phyloP scores from a whole-genome alignment of 92 coral and sea anemone genomes.

The Parazoanthus atlanticus region DNA sequence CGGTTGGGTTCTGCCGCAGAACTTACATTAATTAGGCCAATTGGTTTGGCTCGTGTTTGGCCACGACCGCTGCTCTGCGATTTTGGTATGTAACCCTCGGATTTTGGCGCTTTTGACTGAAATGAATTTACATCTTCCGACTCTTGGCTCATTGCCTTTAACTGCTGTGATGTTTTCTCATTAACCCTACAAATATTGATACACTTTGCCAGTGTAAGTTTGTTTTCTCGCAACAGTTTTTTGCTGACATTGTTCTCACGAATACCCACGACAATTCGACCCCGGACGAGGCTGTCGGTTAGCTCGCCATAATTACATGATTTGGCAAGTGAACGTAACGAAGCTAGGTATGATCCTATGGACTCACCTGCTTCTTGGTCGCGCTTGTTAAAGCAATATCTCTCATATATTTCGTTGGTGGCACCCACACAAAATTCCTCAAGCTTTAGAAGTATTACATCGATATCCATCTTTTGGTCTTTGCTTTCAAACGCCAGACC shows the following conservation, averaged over 20 bases:
- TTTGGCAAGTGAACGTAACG: background rate
- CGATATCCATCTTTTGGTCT: constrained; percentile 45
- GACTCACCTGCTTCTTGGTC: constrained; percentile 54
- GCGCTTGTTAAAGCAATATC: constrained; percentile 41
- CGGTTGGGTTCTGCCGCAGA: constrained; percentile 8
- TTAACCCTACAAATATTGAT: constrained; percentile 60
- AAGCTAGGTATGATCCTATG: constrained; percentile 44
- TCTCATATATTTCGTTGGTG: constrained; percentile 50
- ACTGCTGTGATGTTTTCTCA: constrained; percentile 53
- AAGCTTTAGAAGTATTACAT: constrained; percentile 32
- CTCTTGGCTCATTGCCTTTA: constrained; percentile 41
- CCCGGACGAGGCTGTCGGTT: constrained; percentile 42
- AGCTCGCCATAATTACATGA: constrained; percentile 35
- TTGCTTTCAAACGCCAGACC: constrained; percentile 55
- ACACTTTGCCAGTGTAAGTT: constrained; percentile 64
- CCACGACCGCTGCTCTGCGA: constrained; percentile 11
- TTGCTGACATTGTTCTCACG: constrained; percentile 54
- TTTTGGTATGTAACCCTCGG: background rate
- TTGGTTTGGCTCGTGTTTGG: constrained; percentile 22
- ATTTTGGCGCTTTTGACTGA: constrained; percentile 1
- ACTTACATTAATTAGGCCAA: constrained; percentile 2
- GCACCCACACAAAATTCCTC: constrained; percentile 54
- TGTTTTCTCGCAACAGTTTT: constrained; percentile 58
- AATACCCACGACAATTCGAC: constrained; percentile 56
- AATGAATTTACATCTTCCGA: constrained; percentile 26